Percentiles rank a stretch among this genome's conserved stretches.
Evolutionary conservation across 2,113 vertebrate genomes (phyloP).

Genomic region (Thunnus maccoyii): DNA sequence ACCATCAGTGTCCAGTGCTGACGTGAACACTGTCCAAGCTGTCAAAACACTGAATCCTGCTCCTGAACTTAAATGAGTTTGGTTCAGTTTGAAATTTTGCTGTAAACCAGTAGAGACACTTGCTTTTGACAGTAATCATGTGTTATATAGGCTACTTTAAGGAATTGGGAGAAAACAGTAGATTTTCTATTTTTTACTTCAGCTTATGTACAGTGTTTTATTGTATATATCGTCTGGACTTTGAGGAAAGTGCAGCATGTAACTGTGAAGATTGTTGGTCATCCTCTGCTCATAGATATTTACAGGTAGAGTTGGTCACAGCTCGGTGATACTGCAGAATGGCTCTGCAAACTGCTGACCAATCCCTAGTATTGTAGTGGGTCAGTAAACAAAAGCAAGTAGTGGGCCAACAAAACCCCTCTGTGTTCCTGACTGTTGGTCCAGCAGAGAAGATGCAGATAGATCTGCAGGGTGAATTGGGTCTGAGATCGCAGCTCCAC

Average conservation of each 20-base stretch:
- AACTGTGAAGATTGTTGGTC: background rate
- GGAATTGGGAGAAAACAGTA: background rate
- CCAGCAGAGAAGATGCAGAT: slow-evolving; percentile 17
- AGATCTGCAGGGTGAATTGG: background rate
- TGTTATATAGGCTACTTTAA: background rate
- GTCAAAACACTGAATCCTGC: background rate
- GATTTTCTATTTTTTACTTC: too few relatives aligned
- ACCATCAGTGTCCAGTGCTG: background rate
- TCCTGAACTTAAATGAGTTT: background rate
- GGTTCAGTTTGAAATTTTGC: too few relatives aligned
- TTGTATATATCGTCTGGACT: background rate
- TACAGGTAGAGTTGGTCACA: background rate
- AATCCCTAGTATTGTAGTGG: background rate
- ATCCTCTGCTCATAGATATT: background rate
- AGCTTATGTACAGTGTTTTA: too few relatives aligned
- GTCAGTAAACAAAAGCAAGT: slow-evolving; percentile 22
- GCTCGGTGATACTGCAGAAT: slow-evolving; percentile 28
- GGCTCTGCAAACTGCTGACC: slow-evolving; percentile 19
- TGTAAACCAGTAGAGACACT: too few relatives aligned
- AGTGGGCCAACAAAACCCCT: slow-evolving; percentile 8
- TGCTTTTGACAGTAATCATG: background rate
- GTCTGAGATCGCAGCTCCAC: background rate
- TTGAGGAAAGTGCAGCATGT: background rate
- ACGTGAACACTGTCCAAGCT: background rate
- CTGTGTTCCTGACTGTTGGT: slow-evolving; percentile 29